Evolutionary conservation across 2,888 invertebrate genomes (phyloP).

Genomic region (Eueremaeus valkanovi): DNA sequence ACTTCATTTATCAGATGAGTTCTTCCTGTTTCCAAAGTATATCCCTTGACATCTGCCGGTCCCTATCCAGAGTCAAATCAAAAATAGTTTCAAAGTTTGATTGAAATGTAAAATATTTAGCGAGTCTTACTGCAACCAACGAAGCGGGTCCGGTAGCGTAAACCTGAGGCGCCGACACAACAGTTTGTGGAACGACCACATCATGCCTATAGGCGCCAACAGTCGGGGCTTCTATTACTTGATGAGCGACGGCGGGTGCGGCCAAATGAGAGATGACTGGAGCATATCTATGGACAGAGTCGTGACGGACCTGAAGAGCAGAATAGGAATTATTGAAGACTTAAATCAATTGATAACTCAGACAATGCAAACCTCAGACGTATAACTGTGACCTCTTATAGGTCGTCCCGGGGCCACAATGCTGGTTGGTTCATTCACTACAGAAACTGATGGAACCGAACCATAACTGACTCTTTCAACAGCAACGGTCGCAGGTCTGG

Average conservation of each 20-base stretch:
- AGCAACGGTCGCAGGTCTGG: not conserved
- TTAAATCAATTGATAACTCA: not conserved
- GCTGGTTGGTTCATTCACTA: not conserved
- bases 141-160: not conserved
- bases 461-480: constrained; percentile 1
- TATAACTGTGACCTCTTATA: not conserved
- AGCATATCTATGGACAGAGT: not conserved
- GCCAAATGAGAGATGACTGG: not conserved
- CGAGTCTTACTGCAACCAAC: not conserved
- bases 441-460: not conserved
- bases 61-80: not conserved
- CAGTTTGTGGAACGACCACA: not conserved
- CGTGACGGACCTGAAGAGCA: not conserved
- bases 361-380: not conserved
- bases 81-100: not conserved
- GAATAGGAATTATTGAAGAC: not conserved
- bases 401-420: not conserved
- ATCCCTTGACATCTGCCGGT: not conserved
- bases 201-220: not conserved
- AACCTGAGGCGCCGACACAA: not conserved
- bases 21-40: not conserved
- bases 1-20: not conserved
- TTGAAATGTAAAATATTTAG: too few relatives aligned
- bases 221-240: not conserved
- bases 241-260: not conserved